phyloP scores from a whole-genome alignment of 35 echinoderm and acorn worm genomes.

The Apostichopus parvimensis region DNA sequence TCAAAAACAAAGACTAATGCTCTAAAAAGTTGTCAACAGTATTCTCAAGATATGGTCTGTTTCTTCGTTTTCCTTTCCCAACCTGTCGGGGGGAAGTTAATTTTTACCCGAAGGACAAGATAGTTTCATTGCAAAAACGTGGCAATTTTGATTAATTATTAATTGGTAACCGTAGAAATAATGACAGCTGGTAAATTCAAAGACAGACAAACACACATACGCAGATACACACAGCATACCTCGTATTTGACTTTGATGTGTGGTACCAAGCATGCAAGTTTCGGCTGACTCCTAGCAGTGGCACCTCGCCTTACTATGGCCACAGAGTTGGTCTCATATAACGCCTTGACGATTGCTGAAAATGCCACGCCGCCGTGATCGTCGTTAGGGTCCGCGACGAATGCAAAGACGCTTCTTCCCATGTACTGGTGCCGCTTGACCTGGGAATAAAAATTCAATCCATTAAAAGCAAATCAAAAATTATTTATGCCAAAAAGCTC shows the following conservation, averaged over 20 bases:
- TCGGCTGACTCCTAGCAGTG: slow-evolving; percentile 73
- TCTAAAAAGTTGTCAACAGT: too few relatives aligned
- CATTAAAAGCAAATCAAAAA: too few relatives aligned
- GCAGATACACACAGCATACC: slow-evolving; percentile 46
- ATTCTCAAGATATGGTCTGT: too few relatives aligned
- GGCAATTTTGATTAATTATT: too few relatives aligned
- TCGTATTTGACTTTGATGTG: slow-evolving; percentile 99
- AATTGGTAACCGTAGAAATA: too few relatives aligned
- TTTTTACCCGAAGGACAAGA: too few relatives aligned
- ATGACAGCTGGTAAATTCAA: background rate
- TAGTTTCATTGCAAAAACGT: too few relatives aligned
- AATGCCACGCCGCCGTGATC: slow-evolving; percentile 71
- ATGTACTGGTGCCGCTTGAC: slow-evolving; percentile 80
- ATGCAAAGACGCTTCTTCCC: slow-evolving; percentile 76
- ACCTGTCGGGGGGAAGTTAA: too few relatives aligned
- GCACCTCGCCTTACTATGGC: slow-evolving; percentile 81
- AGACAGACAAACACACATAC: background rate
- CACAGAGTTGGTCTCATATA: slow-evolving; percentile 89
- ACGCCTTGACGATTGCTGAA: slow-evolving; percentile 78
- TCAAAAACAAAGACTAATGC: too few relatives aligned
- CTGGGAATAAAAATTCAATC: slow-evolving; percentile 35
- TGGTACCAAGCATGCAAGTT: slow-evolving; percentile 74
- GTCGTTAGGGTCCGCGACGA: slow-evolving; percentile 80
- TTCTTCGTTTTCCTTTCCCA: too few relatives aligned
- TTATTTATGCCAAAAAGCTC: too few relatives aligned